These are phyloP conservation scores for Myopa testacea DNA, from an alignment of 2,888 invertebrate genomes.

Conservation along the genomic window DNA sequence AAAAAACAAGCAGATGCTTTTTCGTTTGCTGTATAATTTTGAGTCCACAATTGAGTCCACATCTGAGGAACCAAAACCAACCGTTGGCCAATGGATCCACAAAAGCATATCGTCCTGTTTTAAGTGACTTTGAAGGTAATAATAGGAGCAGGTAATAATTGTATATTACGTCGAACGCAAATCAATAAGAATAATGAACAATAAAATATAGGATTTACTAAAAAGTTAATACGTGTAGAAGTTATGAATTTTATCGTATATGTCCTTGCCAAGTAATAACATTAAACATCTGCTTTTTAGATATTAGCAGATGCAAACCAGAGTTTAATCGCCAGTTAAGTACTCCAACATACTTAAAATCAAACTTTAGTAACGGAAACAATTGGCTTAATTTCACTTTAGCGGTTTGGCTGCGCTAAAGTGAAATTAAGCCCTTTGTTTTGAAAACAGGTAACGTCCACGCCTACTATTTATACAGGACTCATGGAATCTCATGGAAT, in stretches of 20 bases:
- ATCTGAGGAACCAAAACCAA: conserved; percentile 50
- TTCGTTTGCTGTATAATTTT: too few species aligned
- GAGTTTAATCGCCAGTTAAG: conserved; percentile 69
- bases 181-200: background rate
- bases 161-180: conserved; percentile 55
- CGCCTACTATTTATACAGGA: too few species aligned
- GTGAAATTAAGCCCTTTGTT: too few species aligned
- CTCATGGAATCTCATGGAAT: too few species aligned
- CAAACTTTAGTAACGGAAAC: conserved; percentile 58
- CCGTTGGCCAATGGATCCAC: conserved; percentile 65
- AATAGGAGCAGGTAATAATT: too few species aligned
- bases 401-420: too few species aligned
- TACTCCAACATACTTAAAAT: conserved; percentile 66
- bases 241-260: too few species aligned
- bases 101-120: conserved; percentile 61
- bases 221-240: too few species aligned
- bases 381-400: too few species aligned
- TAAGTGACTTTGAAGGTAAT: background rate
- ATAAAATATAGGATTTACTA: conserved; percentile 34
- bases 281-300: conserved; percentile 66
- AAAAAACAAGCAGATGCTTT: too few species aligned
- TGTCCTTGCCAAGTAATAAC: conserved; percentile 60
- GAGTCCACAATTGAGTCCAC: too few species aligned
- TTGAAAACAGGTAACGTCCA: too few species aligned
- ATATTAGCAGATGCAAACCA: conserved; percentile 65